phyloP scores from a whole-genome alignment of 2,888 invertebrate genomes.

The Lasius fuliginosus region DNA sequence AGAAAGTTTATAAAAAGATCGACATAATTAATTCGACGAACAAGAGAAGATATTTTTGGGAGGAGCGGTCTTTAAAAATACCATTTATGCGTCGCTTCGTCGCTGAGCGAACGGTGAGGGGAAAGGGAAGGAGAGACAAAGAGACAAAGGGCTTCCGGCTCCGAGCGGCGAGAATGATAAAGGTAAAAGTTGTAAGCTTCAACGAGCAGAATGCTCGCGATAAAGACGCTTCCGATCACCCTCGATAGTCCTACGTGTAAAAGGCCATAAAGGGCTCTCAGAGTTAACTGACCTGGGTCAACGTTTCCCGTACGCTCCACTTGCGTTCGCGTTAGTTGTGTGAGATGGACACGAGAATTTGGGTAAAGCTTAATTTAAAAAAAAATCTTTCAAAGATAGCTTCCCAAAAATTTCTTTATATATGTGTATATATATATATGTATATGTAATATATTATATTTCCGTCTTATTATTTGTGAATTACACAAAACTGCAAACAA shows the following conservation, averaged over 20 bases:
- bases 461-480: neutral
- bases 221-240: slow-evolving; percentile 48
- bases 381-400: neutral
- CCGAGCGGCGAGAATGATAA: slow-evolving; percentile 49
- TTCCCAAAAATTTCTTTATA: neutral
- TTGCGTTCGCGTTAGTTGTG: slow-evolving; percentile 20
- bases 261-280: slow-evolving; percentile 43
- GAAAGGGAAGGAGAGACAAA: slow-evolving; percentile 15
- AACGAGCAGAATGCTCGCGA: slow-evolving; percentile 41
- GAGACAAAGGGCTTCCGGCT: slow-evolving; percentile 50
- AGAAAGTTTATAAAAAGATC: neutral
- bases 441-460: neutral
- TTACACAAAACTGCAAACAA: neutral
- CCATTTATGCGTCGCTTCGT: slow-evolving; percentile 14
- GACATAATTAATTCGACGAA: neutral
- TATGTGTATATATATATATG: neutral
- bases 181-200: slow-evolving; percentile 60
- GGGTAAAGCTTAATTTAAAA: neutral
- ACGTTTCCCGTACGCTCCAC: slow-evolving; percentile 45
- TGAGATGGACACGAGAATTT: neutral
- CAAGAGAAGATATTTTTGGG: slow-evolving; percentile 28
- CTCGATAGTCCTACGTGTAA: slow-evolving; percentile 36
- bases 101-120: slow-evolving; percentile 9
- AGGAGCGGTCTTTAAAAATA: slow-evolving; percentile 23
- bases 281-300: slow-evolving; percentile 60